A percentile compares a stretch with the other conserved stretches of the same genome.
phyloP scores from a whole-genome alignment of 2,113 vertebrate species.

The Gasterosteus nipponicus region DNA sequence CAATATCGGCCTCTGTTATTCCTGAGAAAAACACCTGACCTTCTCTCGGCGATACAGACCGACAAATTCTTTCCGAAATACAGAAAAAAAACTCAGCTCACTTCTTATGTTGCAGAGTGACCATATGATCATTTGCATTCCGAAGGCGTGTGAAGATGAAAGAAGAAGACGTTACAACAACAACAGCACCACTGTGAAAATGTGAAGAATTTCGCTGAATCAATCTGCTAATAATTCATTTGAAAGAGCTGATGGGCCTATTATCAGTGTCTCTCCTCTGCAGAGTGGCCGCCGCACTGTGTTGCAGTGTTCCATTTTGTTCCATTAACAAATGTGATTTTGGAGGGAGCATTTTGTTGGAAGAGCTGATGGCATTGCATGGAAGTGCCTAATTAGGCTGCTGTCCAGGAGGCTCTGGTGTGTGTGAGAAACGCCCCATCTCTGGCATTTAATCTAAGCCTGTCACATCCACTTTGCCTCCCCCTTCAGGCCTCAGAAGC shows the following conservation, averaged over 20 bases:
- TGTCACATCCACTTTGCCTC: conserved; percentile 80
- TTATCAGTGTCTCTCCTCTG: conserved; percentile 31
- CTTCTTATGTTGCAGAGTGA: conserved; percentile 41
- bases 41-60: conserved; percentile 47
- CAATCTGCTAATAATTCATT: conserved; percentile 33
- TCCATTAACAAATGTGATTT: conserved; percentile 70
- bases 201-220: conserved; percentile 15
- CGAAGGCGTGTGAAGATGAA: neutral
- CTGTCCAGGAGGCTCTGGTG: conserved; percentile 78
- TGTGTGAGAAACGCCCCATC: conserved; percentile 77
- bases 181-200: neutral
- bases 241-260: conserved; percentile 29
- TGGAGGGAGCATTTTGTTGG: conserved; percentile 61
- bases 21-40: conserved; percentile 60
- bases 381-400: conserved; percentile 81
- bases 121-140: conserved; percentile 16
- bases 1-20: conserved; percentile 53
- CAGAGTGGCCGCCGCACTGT: conserved; percentile 7
- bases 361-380: conserved; percentile 70
- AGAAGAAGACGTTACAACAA: neutral
- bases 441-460: conserved; percentile 81
- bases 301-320: conserved; percentile 43
- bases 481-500: conserved; percentile 63
- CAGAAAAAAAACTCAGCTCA: neutral
- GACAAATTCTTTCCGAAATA: conserved; percentile 54